Base-by-base conservation (phyloP, 2,113 vertebrate species). In the Nansenia antarctica region DNA sequence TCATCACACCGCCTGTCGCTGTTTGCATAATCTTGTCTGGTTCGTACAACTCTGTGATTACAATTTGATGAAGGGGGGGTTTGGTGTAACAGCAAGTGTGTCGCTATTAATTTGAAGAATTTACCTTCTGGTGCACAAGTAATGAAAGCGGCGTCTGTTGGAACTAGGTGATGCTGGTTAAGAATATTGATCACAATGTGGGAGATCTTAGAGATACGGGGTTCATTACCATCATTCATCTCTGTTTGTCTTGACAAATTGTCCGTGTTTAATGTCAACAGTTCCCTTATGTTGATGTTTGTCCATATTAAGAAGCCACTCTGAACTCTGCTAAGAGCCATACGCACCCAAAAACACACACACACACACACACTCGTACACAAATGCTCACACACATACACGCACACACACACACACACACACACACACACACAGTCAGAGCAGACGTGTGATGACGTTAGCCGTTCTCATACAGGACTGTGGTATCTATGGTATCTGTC, bases 1-100 rank as follows among this genome's bases (percentile, higher is more conserved):
- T 78, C 75, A 73, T 85, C 81, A 82, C 81, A 83, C 86, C 79
- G 80, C 82, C 86, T 75, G 45, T 75, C 59, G 76, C 82, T 83
- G 78, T 87, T 80, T 77, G 72, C 76, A 69, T 86, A 85, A 80
- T 87, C 79, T 72, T 54, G 66, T 81, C 72, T 65, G 31, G 15
- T 31, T 71, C 80, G 69, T 67, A 54, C 69, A 65, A 69, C 78
- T 57, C 79, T 70, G 76, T 79, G 79, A 82, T 77, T 79, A 78
- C 69, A 66, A 5, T 81, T 78, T 83, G 79, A 88, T 82, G 61
- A 76, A 80, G 62, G 76, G 63, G 65, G 57, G 65, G 5, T 5
- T 24, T 73, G 74, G 75, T 49, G 27, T 67, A 67, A 18, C 52
- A 70, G 65, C 71, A 61, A 65, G 63, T 5, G 20, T 60, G 64